Evolutionary conservation across 2,797 vertebrate genomes (phyloP), one percentile per base, ranked within the genome.

Genomic region (Gymnodraco acuticeps): DNA sequence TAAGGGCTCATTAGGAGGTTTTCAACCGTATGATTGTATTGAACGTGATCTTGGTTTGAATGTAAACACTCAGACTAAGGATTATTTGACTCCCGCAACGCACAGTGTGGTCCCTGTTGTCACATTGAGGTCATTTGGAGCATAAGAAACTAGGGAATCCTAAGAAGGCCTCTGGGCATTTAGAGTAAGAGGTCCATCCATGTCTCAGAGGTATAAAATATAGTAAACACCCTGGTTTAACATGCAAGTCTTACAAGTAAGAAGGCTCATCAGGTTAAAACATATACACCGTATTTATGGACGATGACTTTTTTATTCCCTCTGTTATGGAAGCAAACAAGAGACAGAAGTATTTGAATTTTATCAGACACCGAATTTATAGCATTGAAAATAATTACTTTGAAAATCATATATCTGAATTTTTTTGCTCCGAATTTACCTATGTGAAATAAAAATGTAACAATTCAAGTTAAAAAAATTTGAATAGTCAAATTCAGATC

Each of bases 161-260:
- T 76, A 50, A 15, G 31, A 48, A 38, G 41, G 10, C 65, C 66
- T 10, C 8, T 15, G 69, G 75, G 58, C 56, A 58, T 31, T 70
- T 10, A 9, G 19, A 13, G 50, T 27, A 12, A 12, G 64, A 59
- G 73, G 69, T 6, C 33, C 48, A 6, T 46, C 47, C 5, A 2
- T 6, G 33, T 72, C 80, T 64, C 75, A 16, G 43, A 48, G 70
- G 74, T 10, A 5, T 10, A 1, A 64, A 2, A 42, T 12, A 47
- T 58, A 67, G 77, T 69, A 84, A 84, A 80, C 72, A 81, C 46
- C 23, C 23, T 47, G 27, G 0, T 61, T 13, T 12, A 45, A 17
- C 3, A 68, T 0, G 3, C 4, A 46, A 20, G 45, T 3, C 33
- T 38, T 38, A 7, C 7, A 38, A 38, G 33, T 38, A 38, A 6